phyloP scores from a whole-genome alignment of 2,797 vertebrate species.

The Zalophus californianus region DNA sequence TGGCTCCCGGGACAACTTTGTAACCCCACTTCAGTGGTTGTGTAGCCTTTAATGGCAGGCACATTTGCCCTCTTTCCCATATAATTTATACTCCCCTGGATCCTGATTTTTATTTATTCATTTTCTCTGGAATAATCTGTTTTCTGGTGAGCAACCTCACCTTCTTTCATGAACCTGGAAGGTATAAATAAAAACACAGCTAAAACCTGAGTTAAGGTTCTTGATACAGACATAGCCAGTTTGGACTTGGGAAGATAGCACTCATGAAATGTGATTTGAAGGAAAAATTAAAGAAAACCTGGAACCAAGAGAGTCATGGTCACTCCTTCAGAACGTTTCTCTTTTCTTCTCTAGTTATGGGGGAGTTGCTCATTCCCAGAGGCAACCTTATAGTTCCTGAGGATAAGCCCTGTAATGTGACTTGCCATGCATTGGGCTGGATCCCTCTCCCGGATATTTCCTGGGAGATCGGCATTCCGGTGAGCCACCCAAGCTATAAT shows the following conservation, averaged over 20 bases:
- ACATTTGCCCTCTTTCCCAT: not conserved
- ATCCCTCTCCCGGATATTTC: constrained; percentile 88
- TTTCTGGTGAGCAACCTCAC: not conserved
- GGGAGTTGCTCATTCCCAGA: constrained; percentile 88
- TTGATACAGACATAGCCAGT: not conserved
- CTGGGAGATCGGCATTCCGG: constrained; percentile 88
- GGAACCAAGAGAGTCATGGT: not conserved
- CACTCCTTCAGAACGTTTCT: constrained; percentile 79
- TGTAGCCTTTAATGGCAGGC: accelerated
- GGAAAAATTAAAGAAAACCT: not conserved
- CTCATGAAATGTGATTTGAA: constrained; percentile 33
- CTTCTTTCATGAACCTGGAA: not conserved
- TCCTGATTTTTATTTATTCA: not conserved
- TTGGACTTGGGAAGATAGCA: not conserved
- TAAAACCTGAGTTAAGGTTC: not conserved
- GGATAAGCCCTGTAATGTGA: constrained; percentile 87
- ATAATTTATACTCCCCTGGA: not conserved
- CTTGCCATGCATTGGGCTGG: constrained; percentile 92
- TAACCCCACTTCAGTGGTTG: too few species aligned
- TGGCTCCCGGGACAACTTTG: not conserved
- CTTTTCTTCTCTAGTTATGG: constrained; percentile 89
- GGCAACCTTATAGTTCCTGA: constrained; percentile 84
- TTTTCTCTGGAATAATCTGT: not conserved
- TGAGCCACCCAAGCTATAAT: constrained; percentile 86
- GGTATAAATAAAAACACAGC: not conserved